phyloP scores from a whole-genome alignment of 2,113 vertebrate species.

The Corvus moneduloides region DNA sequence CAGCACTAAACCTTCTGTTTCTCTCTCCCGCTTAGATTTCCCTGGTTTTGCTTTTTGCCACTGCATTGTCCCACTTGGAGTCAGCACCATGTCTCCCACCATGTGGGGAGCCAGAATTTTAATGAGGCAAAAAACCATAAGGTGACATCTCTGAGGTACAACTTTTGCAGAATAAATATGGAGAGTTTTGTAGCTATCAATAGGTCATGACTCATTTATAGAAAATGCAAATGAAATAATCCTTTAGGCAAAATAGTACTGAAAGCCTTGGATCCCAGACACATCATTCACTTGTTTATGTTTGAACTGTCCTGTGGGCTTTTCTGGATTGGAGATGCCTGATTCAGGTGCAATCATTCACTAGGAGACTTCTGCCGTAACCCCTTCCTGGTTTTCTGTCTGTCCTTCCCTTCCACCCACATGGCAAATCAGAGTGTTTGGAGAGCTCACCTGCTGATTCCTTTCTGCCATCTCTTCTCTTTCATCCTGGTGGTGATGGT shows the following conservation, averaged over 20 bases:
- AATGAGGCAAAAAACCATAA: accelerated
- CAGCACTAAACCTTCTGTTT: background rate
- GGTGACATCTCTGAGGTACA: accelerated
- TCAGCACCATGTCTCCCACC: background rate
- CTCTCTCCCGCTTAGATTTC: background rate
- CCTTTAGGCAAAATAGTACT: background rate
- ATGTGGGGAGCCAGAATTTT: background rate
- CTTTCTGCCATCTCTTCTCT: background rate
- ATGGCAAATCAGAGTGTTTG: background rate
- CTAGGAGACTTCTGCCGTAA: background rate
- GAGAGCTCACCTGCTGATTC: background rate
- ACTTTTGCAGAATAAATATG: background rate
- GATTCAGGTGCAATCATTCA: background rate
- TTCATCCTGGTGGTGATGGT: background rate
- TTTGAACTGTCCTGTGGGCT: background rate
- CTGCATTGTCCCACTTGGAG: background rate
- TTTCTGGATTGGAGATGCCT: background rate
- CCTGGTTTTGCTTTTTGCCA: background rate
- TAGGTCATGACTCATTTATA: background rate
- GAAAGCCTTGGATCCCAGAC: background rate
- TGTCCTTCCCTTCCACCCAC: background rate
- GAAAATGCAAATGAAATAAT: background rate
- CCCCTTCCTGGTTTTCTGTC: background rate
- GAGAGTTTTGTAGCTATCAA: background rate
- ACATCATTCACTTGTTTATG: background rate